Percentiles rank a stretch among this genome's conserved stretches.
Conservation (phyloP, 2,797 vertebrate genomes). For the Lagocephalus sceleratus region DNA sequence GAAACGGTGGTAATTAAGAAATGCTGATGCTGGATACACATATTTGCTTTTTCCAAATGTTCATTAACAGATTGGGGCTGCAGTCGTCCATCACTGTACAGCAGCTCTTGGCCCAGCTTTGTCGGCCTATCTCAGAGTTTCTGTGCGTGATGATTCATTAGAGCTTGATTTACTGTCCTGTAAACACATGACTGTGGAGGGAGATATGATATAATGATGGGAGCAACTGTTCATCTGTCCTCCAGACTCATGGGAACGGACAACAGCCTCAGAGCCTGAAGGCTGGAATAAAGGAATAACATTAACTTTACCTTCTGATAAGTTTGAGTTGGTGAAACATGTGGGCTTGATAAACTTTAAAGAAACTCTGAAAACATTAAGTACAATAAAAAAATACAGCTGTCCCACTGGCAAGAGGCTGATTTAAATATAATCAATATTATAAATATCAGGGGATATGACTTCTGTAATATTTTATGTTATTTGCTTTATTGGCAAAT, state of each 20-base stretch:
- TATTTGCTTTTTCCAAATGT: conserved; percentile 76
- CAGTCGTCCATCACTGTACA: conserved; percentile 67
- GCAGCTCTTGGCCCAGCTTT: conserved; percentile 61
- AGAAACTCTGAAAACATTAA: too few relatives aligned
- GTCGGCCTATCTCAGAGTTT: conserved; percentile 61
- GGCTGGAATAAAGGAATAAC: conserved; percentile 17
- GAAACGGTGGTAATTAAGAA: conserved; percentile 75
- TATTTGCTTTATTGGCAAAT: too few relatives aligned
- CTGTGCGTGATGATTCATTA: conserved; percentile 66
- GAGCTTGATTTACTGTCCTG: conserved; percentile 54
- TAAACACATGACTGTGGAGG: conserved; percentile 65
- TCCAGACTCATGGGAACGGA: conserved; percentile 39
- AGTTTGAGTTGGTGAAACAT: conserved; percentile 32
- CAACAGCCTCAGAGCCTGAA: conserved; percentile 32
- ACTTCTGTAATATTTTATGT: too few relatives aligned
- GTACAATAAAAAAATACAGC: too few relatives aligned
- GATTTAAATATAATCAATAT: too few relatives aligned
- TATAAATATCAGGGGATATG: too few relatives aligned
- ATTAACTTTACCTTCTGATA: conserved; percentile 33
- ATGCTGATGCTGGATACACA: conserved; percentile 73
- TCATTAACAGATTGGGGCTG: conserved; percentile 63
- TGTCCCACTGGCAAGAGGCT: too few relatives aligned
- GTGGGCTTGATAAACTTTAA: conserved; percentile 11
- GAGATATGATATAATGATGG: conserved; percentile 60
- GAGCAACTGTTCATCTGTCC: conserved; percentile 53